A percentile compares a stretch with the other conserved stretches of the same genome.
These are phyloP conservation scores for Lasioglossum malachurum DNA, from an alignment of 2,888 invertebrate species.

Conservation along the genomic window DNA sequence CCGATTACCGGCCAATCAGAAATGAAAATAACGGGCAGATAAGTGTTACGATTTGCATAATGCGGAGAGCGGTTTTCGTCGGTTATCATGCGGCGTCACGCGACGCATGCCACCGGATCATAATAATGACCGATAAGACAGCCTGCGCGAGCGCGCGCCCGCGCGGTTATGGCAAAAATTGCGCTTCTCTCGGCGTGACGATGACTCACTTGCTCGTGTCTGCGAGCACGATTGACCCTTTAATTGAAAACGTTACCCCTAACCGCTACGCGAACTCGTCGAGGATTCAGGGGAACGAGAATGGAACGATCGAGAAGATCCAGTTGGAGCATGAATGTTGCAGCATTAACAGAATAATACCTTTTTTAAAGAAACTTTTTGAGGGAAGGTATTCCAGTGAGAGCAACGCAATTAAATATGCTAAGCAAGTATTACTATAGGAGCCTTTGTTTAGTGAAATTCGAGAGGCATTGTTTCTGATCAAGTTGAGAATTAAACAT, in stretches of 20 bases:
- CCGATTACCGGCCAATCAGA: slow-evolving; percentile 18
- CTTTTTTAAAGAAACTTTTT: neutral
- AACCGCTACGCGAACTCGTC: neutral
- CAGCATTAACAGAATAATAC: neutral
- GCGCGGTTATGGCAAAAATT: slow-evolving; percentile 19
- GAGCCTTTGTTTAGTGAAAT: neutral
- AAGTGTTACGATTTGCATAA: slow-evolving; percentile 51
- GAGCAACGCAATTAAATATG: too few species aligned
- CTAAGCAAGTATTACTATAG: too few species aligned
- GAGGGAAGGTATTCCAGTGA: neutral
- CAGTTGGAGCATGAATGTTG: neutral
- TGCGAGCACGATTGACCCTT: slow-evolving; percentile 8
- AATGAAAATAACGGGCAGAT: slow-evolving; percentile 37
- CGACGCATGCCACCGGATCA: slow-evolving; percentile 23
- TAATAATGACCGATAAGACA: slow-evolving; percentile 49
- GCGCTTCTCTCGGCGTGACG: slow-evolving; percentile 33
- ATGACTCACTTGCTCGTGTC: slow-evolving; percentile 28
- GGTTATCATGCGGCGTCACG: slow-evolving; percentile 41
- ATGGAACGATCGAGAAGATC: neutral
- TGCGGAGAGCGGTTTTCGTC: slow-evolving; percentile 18
- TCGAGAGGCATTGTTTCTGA: neutral
- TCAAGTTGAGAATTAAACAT: too few species aligned
- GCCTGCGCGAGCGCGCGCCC: neutral
- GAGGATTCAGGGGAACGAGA: neutral
- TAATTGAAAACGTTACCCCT: slow-evolving; percentile 24